Percentiles rank a stretch among this genome's conserved stretches.
Conservation (phyloP, 2,888 invertebrate species). For the Copidosoma aretas region DNA sequence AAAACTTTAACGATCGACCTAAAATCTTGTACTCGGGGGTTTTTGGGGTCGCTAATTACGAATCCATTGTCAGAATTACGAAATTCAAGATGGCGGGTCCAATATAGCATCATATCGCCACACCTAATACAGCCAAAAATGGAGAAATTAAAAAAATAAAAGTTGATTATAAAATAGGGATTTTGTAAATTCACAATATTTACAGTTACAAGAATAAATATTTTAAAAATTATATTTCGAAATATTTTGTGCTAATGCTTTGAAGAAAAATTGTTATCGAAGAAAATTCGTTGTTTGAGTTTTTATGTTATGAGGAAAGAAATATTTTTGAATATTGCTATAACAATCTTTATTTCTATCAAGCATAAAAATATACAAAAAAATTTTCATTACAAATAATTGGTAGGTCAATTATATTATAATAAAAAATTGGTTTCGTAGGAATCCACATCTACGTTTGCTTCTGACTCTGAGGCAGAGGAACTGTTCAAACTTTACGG, state of each 20-base stretch:
- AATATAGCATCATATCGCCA: background rate
- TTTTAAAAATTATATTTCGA: no score
- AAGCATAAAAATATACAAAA: background rate
- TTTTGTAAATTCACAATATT: no score
- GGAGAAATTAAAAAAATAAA: background rate
- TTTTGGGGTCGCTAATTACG: background rate
- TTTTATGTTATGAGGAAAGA: background rate
- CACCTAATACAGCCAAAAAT: background rate
- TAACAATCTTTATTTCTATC: background rate
- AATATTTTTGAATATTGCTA: background rate
- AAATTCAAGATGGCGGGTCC: background rate
- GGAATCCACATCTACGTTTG: background rate
- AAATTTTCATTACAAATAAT: background rate
- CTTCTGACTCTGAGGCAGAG: conserved; percentile 6
- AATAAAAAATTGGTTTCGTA: no score
- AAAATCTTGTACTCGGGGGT: background rate
- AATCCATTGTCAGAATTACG: no score
- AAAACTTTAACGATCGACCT: background rate
- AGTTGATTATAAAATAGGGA: no score
- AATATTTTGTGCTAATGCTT: no score
- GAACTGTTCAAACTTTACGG: background rate
- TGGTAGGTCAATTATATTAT: background rate
- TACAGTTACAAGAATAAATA: no score
- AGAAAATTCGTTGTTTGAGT: background rate
- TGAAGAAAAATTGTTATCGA: no score